A percentile compares a stretch with the other conserved stretches of the same genome.
phyloP scores from a whole-genome alignment of 2,888 invertebrate species.

The Hirtodrosophila trivittata region DNA sequence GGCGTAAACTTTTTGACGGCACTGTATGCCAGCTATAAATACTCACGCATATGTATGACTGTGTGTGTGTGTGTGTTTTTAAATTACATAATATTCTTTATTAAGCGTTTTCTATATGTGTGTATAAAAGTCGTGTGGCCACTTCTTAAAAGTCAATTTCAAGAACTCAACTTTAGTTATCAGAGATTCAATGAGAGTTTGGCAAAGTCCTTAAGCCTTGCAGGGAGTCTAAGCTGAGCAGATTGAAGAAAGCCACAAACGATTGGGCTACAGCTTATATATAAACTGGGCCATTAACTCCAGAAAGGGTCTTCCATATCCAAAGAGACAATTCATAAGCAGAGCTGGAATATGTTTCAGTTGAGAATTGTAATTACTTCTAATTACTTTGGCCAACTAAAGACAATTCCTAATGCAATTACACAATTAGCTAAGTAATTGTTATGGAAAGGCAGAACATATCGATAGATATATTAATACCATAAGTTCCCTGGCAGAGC shows the following conservation, averaged over 20 bases:
- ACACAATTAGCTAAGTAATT: too few relatives aligned
- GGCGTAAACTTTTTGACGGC: conserved; percentile 48
- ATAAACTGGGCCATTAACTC: conserved; percentile 41
- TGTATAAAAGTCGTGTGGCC: conserved; percentile 26
- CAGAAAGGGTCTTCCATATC: too few relatives aligned
- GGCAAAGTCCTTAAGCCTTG: conserved; percentile 41
- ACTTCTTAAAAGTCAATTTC: conserved; percentile 48
- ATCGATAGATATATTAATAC: too few relatives aligned
- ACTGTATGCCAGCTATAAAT: conserved; percentile 57
- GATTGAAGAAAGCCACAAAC: conserved; percentile 22
- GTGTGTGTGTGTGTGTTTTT: conserved; percentile 22
- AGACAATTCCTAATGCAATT: too few relatives aligned
- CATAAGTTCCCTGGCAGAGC: too few relatives aligned
- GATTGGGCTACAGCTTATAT: conserved; percentile 27
- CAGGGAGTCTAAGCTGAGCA: conserved; percentile 27
- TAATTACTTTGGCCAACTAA: too few relatives aligned
- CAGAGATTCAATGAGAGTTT: conserved; percentile 46
- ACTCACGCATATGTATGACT: conserved; percentile 12
- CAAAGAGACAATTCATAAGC: too few relatives aligned
- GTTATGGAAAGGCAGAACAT: too few relatives aligned
- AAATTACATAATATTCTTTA: conserved; percentile 58
- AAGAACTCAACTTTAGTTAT: conserved; percentile 25
- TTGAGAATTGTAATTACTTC: too few relatives aligned
- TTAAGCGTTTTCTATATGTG: conserved; percentile 41
- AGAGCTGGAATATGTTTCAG: too few relatives aligned